phyloP scores from a whole-genome alignment of 2,888 invertebrate genomes.

The Chironomus riparius region DNA sequence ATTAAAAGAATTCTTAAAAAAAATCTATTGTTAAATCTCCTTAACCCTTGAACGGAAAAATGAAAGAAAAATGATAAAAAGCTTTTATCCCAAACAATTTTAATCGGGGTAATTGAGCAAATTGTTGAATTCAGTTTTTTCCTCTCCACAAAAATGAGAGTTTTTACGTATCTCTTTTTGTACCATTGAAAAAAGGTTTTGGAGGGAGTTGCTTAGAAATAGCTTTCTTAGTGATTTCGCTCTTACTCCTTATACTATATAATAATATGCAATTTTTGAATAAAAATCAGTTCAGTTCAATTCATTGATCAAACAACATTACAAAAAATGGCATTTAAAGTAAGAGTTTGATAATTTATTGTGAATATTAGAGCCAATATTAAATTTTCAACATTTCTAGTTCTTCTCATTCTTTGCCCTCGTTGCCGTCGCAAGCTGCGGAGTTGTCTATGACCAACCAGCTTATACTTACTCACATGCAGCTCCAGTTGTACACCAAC shows the following conservation, averaged over 20 bases:
- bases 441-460: conserved; percentile 28
- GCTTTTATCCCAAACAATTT: too few species aligned
- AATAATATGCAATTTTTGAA: background rate
- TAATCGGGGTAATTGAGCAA: too few species aligned
- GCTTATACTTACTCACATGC: conserved; percentile 18
- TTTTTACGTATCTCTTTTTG: too few species aligned
- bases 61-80: too few species aligned
- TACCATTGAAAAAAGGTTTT: background rate
- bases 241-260: background rate
- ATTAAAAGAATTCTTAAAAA: too few species aligned
- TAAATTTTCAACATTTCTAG: background rate
- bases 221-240: background rate
- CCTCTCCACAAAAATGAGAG: too few species aligned
- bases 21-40: too few species aligned
- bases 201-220: background rate
- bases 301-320: conserved; percentile 21
- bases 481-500: background rate
- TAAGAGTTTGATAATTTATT: too few species aligned
- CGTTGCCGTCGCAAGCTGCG: conserved; percentile 32
- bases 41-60: too few species aligned
- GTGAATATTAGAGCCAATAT: too few species aligned
- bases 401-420: conserved; percentile 32
- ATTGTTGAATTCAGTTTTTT: too few species aligned
- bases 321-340: conserved; percentile 30
- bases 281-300: background rate